Percentiles rank a stretch among this genome's conserved stretches.
Evolutionary conservation across 2,113 vertebrate species (phyloP).

Genomic region (Lepisosteus oculatus): DNA sequence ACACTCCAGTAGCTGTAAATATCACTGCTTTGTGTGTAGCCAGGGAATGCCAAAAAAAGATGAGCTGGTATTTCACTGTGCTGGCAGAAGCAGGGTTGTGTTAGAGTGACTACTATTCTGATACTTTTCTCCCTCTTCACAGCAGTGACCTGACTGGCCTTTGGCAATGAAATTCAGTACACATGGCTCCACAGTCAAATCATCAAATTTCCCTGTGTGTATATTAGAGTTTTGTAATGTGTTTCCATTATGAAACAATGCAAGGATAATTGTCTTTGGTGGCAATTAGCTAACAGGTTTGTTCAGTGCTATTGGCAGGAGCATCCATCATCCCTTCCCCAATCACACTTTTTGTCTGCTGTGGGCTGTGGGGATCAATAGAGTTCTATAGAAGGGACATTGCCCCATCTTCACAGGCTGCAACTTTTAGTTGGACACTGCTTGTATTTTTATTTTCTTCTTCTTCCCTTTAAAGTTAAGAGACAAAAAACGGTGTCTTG

Average conservation of each 20-base stretch:
- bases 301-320: conserved; percentile 91
- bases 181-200: conserved; percentile 79
- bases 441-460: conserved; percentile 76
- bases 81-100: conserved; percentile 1
- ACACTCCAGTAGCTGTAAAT: too few relatives aligned
- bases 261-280: conserved; percentile 96
- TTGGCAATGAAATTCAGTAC: conserved; percentile 84
- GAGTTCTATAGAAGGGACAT: conserved; percentile 92
- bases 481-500: conserved; percentile 66
- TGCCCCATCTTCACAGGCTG: conserved; percentile 85
- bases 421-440: conserved; percentile 74
- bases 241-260: conserved; percentile 96
- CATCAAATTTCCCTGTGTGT: conserved; percentile 89
- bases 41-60: background rate
- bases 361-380: conserved; percentile 87
- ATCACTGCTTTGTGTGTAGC: too few relatives aligned
- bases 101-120: conserved; percentile 75
- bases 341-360: conserved; percentile 76
- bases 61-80: background rate
- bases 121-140: conserved; percentile 65
- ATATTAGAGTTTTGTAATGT: conserved; percentile 94
- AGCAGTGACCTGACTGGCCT: conserved; percentile 76
- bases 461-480: conserved; percentile 82
- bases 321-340: conserved; percentile 85
- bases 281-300: conserved; percentile 98